Percentiles rank a stretch among this genome's conserved stretches.
Evolutionary conservation across 2,797 vertebrate genomes (phyloP).

Genomic region (Xiphorhynchus erythropygius): DNA sequence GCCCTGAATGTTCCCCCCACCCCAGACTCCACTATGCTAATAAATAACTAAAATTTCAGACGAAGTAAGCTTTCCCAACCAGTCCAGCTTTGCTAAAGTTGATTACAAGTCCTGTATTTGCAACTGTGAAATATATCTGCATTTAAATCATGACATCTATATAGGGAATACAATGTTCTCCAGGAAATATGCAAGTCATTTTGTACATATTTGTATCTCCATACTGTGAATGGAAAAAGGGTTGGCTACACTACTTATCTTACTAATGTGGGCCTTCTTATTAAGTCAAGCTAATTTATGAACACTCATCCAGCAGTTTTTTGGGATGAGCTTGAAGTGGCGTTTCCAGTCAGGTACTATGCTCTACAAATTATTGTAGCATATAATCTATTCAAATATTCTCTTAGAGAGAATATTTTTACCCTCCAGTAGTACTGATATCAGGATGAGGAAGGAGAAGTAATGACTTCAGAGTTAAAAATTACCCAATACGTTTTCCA

Average conservation of each 20-base stretch:
- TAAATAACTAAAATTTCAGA: not conserved
- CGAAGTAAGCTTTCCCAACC: not conserved
- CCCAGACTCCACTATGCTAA: not conserved
- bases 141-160: not conserved
- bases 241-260: not conserved
- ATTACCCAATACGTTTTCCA: not conserved
- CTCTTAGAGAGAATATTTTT: not conserved
- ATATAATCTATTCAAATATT: not conserved
- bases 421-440: accelerated
- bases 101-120: not conserved
- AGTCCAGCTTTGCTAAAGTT: not conserved
- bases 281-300: not conserved
- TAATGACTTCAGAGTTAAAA: not conserved
- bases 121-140: not conserved
- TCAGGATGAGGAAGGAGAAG: not conserved
- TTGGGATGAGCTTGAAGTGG: not conserved
- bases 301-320: not conserved
- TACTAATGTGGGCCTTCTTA: not conserved
- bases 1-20: not conserved
- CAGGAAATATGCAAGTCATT: not conserved
- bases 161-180: not conserved
- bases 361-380: not conserved
- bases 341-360: not conserved
- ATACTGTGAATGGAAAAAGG: not conserved
- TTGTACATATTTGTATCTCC: not conserved